Evolutionary conservation across 2,797 vertebrate genomes (phyloP), one percentile per base, ranked within the genome.

Genomic region (Falco cherrug): DNA sequence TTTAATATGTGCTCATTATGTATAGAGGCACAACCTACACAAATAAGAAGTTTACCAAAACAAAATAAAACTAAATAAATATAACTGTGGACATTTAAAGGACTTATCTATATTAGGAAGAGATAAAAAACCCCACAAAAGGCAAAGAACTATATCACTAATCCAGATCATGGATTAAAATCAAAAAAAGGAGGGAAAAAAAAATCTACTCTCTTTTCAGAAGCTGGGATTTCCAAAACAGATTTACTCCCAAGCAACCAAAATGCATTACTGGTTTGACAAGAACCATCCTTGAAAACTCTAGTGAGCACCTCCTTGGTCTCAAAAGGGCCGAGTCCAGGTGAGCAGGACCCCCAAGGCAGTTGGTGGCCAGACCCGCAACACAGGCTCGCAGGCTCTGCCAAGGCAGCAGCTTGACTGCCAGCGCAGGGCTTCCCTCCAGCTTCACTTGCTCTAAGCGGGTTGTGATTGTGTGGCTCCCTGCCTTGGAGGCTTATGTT

Each of bases 401-500:
- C 80, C 73, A 56, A 92, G 43, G n/a, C 79, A 71, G 48, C 0
- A 1, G 35, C 69, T 45, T 26, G 37, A 45, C 56, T 67, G 89
- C 64, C 87, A 93, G 60, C 45, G 25, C n/a, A 80, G 31, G 76
- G 79, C 93, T 93, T 79, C 54, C 45, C 43, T 95, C 86, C 93
- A 95, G 74, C 76, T 84, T 67, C 31, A 39, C 79, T 53, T 60
- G 45, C 67, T 89, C 80, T 45, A 43, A 88, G 37, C 7, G 43
- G 21, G 54, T 59, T 92, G 48, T 43, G 80, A 54, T 2, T 67
- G 10, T 67, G 64, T 67, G 67, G 74, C 84, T 81, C 75, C 77
- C 92, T 87, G 88, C 92, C 84, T 93, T 43, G 39, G 56, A 92
- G 80, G 65, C 86, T 96, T 92, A 84, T 84, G 90, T 64, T 95